Evolutionary conservation across 2,888 invertebrate species (phyloP).

Genomic region (Tachina lurida): DNA sequence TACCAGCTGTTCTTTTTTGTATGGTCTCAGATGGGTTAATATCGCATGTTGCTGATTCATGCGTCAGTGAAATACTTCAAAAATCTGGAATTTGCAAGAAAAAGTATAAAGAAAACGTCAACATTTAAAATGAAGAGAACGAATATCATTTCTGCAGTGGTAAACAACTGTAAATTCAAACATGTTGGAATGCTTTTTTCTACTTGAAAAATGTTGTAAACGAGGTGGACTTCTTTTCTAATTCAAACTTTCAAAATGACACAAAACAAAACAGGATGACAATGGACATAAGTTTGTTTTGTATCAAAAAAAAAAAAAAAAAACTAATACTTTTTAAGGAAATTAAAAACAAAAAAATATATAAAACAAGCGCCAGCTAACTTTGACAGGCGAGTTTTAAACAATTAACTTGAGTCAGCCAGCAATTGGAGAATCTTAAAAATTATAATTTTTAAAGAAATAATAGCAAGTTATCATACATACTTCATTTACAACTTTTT

Average conservation of each 20-base stretch:
- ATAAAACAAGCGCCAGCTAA: conserved; percentile 30
- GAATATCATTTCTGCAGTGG: conserved; percentile 51
- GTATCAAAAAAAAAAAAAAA: not conserved
- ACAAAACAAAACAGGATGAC: conserved; percentile 39
- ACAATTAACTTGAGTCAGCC: conserved; percentile 2
- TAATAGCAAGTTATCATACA: not conserved
- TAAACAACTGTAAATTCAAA: conserved; percentile 65
- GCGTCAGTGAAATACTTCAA: conserved; percentile 64
- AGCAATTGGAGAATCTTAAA: conserved; percentile 8
- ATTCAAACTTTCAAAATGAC: conserved; percentile 43
- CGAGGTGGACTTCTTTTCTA: conserved; percentile 56
- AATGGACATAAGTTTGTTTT: conserved; percentile 7
- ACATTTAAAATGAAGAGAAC: conserved; percentile 48
- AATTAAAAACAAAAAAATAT: not conserved
- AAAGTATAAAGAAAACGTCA: conserved; percentile 7
- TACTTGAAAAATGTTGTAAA: conserved; percentile 48
- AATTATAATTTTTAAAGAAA: conserved; percentile 2
- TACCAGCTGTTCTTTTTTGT: too few species aligned
- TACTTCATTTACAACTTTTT: conserved; percentile 15
- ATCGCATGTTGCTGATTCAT: conserved; percentile 28
- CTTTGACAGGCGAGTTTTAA: conserved; percentile 35
- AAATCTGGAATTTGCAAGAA: conserved; percentile 57
- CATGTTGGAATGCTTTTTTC: conserved; percentile 60
- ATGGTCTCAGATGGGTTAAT: conserved; percentile 28
- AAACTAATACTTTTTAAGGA: not conserved